phyloP scores from a whole-genome alignment of 2,888 invertebrate species.

The Chrysotoxum bicinctum region DNA sequence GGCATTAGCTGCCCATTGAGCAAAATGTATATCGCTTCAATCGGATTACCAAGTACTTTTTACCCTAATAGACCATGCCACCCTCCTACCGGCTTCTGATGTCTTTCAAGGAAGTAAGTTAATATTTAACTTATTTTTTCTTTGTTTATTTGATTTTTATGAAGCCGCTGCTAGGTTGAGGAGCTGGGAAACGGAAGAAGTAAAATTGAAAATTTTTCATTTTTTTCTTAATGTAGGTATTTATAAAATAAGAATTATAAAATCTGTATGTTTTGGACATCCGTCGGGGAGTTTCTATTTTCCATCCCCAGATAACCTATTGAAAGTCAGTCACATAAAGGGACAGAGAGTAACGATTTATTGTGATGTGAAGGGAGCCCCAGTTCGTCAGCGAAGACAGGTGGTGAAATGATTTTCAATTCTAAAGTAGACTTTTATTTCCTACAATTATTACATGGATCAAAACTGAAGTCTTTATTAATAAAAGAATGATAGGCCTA shows the following conservation, averaged over 20 bases:
- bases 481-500: slow-evolving; percentile 35
- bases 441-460: slow-evolving; percentile 9
- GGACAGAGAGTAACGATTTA: slow-evolving; percentile 37
- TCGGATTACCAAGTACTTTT: slow-evolving; percentile 68
- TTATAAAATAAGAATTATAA: slow-evolving; percentile 22
- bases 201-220: slow-evolving; percentile 29
- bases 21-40: slow-evolving; percentile 59
- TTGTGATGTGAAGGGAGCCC: neutral
- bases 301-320: slow-evolving; percentile 21
- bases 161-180: neutral
- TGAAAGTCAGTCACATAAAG: slow-evolving; percentile 29
- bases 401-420: slow-evolving; percentile 29
- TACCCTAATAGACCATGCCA: slow-evolving; percentile 58
- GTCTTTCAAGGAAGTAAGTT: slow-evolving; percentile 45
- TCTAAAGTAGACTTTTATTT: slow-evolving; percentile 8
- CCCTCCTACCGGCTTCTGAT: neutral
- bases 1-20: slow-evolving; percentile 68
- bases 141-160: slow-evolving; percentile 67
- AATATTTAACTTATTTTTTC: slow-evolving; percentile 66
- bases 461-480: slow-evolving; percentile 23
- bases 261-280: slow-evolving; percentile 43
- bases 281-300: slow-evolving; percentile 10
- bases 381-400: neutral
- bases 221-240: slow-evolving; percentile 23
- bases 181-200: slow-evolving; percentile 1